A percentile compares a stretch with the other conserved stretches of the same genome.
These are phyloP conservation scores for Oryzias curvinotus DNA, from an alignment of 2,113 vertebrate genomes.

Conservation along the genomic window DNA sequence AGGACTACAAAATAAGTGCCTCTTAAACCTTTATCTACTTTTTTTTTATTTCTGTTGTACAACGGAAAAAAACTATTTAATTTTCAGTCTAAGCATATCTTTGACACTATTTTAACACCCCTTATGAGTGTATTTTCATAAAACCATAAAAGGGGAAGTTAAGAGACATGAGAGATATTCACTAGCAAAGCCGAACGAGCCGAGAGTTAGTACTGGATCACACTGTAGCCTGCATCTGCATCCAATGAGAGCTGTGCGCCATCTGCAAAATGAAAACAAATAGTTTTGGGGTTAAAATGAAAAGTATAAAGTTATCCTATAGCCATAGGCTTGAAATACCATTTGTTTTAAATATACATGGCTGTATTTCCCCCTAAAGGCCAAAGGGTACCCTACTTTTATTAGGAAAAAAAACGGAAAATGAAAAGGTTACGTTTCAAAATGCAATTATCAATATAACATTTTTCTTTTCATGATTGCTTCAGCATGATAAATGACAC, in stretches of 20 bases:
- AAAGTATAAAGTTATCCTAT: no score
- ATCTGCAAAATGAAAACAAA: conserved; percentile 47
- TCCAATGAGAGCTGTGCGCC: conserved; percentile 60
- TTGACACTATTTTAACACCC: conserved; percentile 10
- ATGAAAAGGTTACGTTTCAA: no score
- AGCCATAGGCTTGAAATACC: no score
- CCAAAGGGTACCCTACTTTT: no score
- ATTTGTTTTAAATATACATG: no score
- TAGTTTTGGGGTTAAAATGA: neutral
- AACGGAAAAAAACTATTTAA: neutral
- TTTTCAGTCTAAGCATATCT: neutral
- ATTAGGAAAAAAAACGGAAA: no score
- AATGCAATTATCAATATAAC: no score
- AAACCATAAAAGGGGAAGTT: conserved; percentile 23
- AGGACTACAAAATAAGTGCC: no score
- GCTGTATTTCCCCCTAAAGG: no score
- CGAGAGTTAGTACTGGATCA: conserved; percentile 63
- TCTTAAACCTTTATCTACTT: no score
- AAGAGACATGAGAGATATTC: neutral
- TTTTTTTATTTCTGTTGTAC: neutral
- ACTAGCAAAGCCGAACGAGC: neutral
- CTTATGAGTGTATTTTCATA: neutral
- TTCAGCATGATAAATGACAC: no score
- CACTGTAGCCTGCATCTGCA: conserved; percentile 66
- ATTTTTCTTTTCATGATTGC: no score